Evolutionary conservation across 2,113 vertebrate species (phyloP), one percentile per base, ranked within the genome.

Genomic region (Varanus salvator): DNA sequence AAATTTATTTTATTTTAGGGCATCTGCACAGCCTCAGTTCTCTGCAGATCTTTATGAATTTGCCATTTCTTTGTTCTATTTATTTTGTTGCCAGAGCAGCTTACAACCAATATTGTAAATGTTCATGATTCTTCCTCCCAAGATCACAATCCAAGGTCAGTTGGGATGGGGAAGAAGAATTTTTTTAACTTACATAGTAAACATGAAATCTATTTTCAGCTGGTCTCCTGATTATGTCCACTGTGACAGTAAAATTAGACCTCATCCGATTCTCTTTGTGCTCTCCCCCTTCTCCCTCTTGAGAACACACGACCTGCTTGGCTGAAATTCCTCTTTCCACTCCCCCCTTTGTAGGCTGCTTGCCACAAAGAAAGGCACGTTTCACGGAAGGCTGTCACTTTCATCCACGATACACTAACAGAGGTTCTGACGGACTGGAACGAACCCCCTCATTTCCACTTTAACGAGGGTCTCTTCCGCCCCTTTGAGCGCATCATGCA

Each of bases 401-500:
- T 99, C 95, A 98, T 99, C 97, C 99, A 99, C 0, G 99, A 99
- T 1, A 98, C 99, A 15, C 98, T 99, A 91, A 98, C 98, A 0
- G 99, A 99, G 96, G 98, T 99, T 44, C 97, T 99, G 95, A 98
- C 95, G 0, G 98, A 98, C 97, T 99, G 99, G 98, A 98, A 96
- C 0, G 99, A 99, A 95, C 98, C 97, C 0, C 97, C 98, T 0
- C 98, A 99, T 95, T 99, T 99, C 87, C 98, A 98, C 96, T 99
- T 99, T 52, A 99, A 99, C 0, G 99, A 99, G 96, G 98, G 98
- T 0, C 97, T 99, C 57, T 99, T 99, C 97, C 97, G 98, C 5
- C 99, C 99, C 6, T 98, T 99, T 2, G 99, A 99, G 93, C 98
- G 98, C 71, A 99, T 99, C 92, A 99, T 99, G 99, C 99, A 99